Evolutionary conservation across 2,888 invertebrate species (phyloP).

Genomic region (Biston betularia): DNA sequence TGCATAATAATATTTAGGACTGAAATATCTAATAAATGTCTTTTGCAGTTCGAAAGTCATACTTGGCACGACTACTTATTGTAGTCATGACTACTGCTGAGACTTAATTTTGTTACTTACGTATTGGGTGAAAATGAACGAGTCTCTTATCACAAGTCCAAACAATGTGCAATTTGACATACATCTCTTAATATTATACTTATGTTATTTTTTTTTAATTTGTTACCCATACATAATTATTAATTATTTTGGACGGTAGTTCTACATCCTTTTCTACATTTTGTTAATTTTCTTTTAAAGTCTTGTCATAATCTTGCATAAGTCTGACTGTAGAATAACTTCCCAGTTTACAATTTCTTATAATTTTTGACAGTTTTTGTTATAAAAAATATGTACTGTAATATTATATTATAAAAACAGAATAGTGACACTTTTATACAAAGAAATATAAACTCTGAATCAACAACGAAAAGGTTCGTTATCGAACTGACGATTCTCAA

Average conservation of each 20-base stretch:
- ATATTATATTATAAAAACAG: background rate
- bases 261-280: constrained; percentile 18
- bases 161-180: constrained; percentile 22
- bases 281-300: constrained; percentile 13
- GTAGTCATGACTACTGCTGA: background rate
- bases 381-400: background rate
- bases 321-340: constrained; percentile 21
- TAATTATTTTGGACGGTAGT: constrained; percentile 19
- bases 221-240: constrained; percentile 24
- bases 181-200: background rate
- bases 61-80: background rate
- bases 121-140: background rate
- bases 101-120: background rate
- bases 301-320: constrained; percentile 7
- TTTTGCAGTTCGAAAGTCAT: constrained; percentile 3
- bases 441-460: constrained; percentile 18
- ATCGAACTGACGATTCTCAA: constrained; percentile 20
- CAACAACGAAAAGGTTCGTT: constrained; percentile 13
- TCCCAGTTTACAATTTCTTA: constrained; percentile 9
- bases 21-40: background rate
- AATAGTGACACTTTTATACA: constrained; percentile 37
- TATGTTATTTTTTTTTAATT: constrained; percentile 10
- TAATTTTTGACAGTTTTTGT: constrained; percentile 23
- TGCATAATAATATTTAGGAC: constrained; percentile 2
- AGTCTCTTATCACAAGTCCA: constrained; percentile 16